These are phyloP conservation scores for Plestiodon gilberti DNA, from an alignment of 2,113 vertebrate genomes.

Conservation along the genomic window DNA sequence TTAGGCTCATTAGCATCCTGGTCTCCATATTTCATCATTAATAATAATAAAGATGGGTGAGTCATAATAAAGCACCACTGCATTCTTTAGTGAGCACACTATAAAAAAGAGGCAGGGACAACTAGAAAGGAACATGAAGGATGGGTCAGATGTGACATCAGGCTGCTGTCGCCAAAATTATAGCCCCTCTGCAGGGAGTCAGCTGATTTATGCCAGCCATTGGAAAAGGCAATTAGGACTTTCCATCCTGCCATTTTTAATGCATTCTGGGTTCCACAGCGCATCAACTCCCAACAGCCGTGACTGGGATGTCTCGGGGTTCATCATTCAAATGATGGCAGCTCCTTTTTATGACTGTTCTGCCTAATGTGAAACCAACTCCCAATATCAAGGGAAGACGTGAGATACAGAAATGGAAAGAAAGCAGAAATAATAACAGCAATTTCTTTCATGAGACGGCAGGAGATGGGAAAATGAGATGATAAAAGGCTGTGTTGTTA, in stretches of 20 bases:
- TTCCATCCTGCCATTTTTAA: neutral
- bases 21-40: conserved; percentile 72
- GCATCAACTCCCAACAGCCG: neutral
- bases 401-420: neutral
- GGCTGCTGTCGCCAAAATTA: conserved; percentile 35
- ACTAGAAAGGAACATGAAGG: conserved; percentile 22
- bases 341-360: neutral
- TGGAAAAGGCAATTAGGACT: neutral
- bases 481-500: neutral
- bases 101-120: neutral
- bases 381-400: neutral
- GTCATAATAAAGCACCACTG: conserved; percentile 18
- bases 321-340: neutral
- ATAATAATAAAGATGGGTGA: conserved; percentile 63
- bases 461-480: fast-evolving
- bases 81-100: neutral
- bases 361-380: neutral
- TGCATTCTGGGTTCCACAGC: fast-evolving
- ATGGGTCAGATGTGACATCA: neutral
- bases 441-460: fast-evolving
- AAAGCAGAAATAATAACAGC: fast-evolving
- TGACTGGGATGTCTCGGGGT: neutral
- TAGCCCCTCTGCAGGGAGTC: neutral
- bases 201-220: conserved; percentile 30
- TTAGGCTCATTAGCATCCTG: conserved; percentile 73